phyloP scores from a whole-genome alignment of 2,113 vertebrate species.

The Nycticorax nycticorax region DNA sequence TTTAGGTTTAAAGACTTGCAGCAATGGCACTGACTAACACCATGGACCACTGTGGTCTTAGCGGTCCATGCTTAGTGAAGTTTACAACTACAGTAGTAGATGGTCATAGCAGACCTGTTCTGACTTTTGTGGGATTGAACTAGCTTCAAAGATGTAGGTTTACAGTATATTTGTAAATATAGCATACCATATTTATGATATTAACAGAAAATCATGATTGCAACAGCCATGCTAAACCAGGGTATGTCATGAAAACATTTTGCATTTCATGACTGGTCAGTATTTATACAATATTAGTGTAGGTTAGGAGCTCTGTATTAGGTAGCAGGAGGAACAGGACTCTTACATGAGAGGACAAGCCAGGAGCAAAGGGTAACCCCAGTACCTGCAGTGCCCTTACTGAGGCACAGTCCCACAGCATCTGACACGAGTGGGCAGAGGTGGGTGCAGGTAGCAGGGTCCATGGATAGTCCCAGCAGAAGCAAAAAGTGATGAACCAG shows the following conservation, averaged over 20 bases:
- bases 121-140: not conserved
- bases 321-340: not conserved
- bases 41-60: rapidly evolving
- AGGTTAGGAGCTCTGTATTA: not conserved
- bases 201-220: not conserved
- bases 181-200: not conserved
- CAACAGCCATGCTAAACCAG: not conserved
- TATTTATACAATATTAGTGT: not conserved
- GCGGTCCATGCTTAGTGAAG: not conserved
- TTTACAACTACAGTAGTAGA: not conserved
- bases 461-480: not conserved
- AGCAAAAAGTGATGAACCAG: not conserved
- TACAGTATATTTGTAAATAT: not conserved
- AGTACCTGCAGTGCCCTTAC: not conserved
- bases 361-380: not conserved
- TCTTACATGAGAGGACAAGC: not conserved
- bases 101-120: not conserved
- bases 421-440: not conserved
- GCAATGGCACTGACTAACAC: not conserved
- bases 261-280: not conserved
- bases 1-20: not conserved
- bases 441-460: not conserved
- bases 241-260: not conserved
- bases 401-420: not conserved
- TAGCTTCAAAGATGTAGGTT: not conserved